Conservation (phyloP, 2,888 invertebrate genomes). For the Pachliopta kotzebuea region DNA sequence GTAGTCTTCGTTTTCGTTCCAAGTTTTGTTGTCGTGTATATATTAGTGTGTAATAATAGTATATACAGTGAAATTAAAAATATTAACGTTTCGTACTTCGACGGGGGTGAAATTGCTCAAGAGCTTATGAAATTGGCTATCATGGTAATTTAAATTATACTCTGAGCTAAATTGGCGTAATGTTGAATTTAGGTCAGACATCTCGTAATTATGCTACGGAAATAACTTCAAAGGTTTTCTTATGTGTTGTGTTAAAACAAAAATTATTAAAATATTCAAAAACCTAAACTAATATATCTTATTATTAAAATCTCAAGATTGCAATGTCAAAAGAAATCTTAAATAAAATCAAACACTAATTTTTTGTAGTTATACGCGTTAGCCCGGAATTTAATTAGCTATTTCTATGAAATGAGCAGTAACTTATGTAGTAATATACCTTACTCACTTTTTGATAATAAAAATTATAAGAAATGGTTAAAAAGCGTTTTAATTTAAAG, state of each 20-base stretch:
- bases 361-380: too few relatives aligned
- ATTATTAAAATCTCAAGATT: too few relatives aligned
- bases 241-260: not conserved
- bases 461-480: not conserved
- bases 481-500: constrained; percentile 2
- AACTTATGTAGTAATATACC: too few relatives aligned
- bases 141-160: constrained; percentile 22
- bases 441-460: too few relatives aligned
- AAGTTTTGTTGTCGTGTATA: not conserved
- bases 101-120: constrained; percentile 3
- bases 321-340: too few relatives aligned
- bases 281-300: not conserved
- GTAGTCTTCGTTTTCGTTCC: not conserved
- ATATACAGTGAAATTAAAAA: not conserved
- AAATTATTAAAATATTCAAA: not conserved
- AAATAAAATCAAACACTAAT: not conserved
- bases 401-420: too few relatives aligned
- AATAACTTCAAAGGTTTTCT: not conserved
- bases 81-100: not conserved
- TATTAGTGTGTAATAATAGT: too few relatives aligned
- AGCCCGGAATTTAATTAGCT: too few relatives aligned
- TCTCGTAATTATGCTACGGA: not conserved
- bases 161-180: constrained; percentile 10
- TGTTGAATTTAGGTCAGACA: constrained; percentile 10
- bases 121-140: constrained; percentile 22